Conservation (phyloP, 2,888 invertebrate genomes). For the Eumacrocentrus americanus region DNA sequence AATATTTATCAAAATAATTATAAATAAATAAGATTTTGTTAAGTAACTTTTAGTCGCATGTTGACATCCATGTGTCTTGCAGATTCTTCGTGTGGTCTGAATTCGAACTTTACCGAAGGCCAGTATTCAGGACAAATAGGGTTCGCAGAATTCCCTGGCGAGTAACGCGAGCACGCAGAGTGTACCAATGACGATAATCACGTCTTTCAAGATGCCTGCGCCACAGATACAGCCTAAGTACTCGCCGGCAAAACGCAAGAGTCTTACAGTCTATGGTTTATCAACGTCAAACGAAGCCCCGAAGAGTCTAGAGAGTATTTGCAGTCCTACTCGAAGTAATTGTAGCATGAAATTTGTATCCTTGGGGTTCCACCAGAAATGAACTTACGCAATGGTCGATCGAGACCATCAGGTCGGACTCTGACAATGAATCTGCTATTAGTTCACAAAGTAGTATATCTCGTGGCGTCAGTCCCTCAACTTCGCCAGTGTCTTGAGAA, state of each 20-base stretch:
- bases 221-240: slow-evolving; percentile 74
- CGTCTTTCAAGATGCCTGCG: slow-evolving; percentile 56
- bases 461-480: slow-evolving; percentile 75
- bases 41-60: too few relatives aligned
- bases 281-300: slow-evolving; percentile 60
- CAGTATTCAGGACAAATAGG: slow-evolving; percentile 57
- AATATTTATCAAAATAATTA: too few relatives aligned
- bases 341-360: slow-evolving; percentile 65
- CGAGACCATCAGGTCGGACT: too few relatives aligned
- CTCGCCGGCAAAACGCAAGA: slow-evolving; percentile 81
- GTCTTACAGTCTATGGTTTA: slow-evolving; percentile 69
- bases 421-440: slow-evolving; percentile 88
- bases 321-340: slow-evolving; percentile 67
- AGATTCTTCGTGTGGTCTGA: too few relatives aligned
- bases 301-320: slow-evolving; percentile 67
- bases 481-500: slow-evolving; percentile 72
- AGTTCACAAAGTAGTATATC: slow-evolving; percentile 81
- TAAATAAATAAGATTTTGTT: too few relatives aligned
- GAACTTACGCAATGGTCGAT: slow-evolving; percentile 41
- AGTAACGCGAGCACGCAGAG: slow-evolving; percentile 53
- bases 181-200: slow-evolving; percentile 45
- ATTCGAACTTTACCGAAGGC: too few relatives aligned
- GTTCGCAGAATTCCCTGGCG: slow-evolving; percentile 55
- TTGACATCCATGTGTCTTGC: too few relatives aligned
- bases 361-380: slow-evolving; percentile 53